A percentile compares a stretch with the other conserved stretches of the same genome.
phyloP scores from a whole-genome alignment of 1,140 invertebrate species.

The Ceratina calcarata region DNA sequence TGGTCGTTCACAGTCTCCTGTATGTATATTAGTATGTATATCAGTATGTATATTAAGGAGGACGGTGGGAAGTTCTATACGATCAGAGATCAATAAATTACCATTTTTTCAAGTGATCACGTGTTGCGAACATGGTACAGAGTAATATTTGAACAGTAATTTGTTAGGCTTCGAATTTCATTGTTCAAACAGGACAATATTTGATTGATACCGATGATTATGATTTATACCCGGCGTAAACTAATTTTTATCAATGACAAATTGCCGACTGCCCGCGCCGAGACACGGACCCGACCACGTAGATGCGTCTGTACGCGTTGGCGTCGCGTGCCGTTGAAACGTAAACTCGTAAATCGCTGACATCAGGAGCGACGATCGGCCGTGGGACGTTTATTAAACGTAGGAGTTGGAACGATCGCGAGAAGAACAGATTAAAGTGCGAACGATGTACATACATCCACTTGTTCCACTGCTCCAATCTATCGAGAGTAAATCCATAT shows the following conservation, averaged over 20 bases:
- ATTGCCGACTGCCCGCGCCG: not conserved
- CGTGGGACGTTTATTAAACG: slow-evolving; percentile 32
- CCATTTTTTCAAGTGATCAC: not conserved
- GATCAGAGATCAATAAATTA: slow-evolving; percentile 24
- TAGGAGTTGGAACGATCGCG: slow-evolving; percentile 1
- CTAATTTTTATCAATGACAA: too few relatives aligned
- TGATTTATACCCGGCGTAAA: too few relatives aligned
- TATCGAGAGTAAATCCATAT: not conserved
- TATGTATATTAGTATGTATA: too few relatives aligned
- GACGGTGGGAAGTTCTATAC: slow-evolving; percentile 19
- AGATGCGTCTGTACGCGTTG: slow-evolving; percentile 18
- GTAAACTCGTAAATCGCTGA: slow-evolving; percentile 32
- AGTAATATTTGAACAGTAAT: not conserved
- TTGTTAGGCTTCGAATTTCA: too few relatives aligned
- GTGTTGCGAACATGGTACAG: not conserved
- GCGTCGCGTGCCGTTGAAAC: slow-evolving; percentile 11
- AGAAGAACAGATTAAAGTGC: slow-evolving; percentile 17
- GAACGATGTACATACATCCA: not conserved
- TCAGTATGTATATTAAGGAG: slow-evolving; percentile 13
- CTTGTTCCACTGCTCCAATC: not conserved
- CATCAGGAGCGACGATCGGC: slow-evolving; percentile 23
- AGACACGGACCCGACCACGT: not conserved
- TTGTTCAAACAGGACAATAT: too few relatives aligned
- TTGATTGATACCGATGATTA: too few relatives aligned
- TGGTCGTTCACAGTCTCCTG: slow-evolving; percentile 19